Conservation (phyloP, 2,797 vertebrate species). For the Anableps anableps region DNA sequence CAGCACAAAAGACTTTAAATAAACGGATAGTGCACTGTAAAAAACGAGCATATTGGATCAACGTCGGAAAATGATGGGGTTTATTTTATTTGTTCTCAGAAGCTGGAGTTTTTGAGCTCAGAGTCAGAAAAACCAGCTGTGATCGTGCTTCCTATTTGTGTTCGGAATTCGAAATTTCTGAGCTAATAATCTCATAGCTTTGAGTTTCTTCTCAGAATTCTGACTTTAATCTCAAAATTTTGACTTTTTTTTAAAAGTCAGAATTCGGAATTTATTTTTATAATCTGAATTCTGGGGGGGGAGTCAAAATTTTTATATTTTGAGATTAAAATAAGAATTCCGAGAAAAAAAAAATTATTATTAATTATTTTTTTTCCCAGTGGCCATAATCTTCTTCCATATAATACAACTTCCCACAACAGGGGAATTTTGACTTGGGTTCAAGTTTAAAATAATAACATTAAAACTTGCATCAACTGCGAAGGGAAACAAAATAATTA, state of each 20-base stretch:
- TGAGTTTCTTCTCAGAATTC: background rate
- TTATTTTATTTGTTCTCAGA: background rate
- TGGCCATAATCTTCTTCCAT: too few species aligned
- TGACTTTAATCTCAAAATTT: background rate
- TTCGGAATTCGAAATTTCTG: background rate
- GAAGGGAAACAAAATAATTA: background rate
- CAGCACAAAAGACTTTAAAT: background rate
- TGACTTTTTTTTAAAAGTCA: background rate
- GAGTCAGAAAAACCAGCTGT: background rate
- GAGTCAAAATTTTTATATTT: background rate
- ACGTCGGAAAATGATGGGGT: background rate
- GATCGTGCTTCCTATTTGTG: background rate
- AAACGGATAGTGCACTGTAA: background rate
- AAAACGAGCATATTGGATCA: background rate
- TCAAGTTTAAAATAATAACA: background rate
- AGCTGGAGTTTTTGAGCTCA: background rate
- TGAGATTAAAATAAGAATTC: background rate
- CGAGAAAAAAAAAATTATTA: too few species aligned
- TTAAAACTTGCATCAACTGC: background rate
- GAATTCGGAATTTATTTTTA: too few species aligned
- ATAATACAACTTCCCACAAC: too few species aligned
- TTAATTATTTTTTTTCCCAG: too few species aligned
- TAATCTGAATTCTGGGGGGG: background rate
- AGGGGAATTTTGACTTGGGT: background rate
- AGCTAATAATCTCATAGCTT: background rate